These are phyloP conservation scores for Lanius ludovicianus DNA, from an alignment of 2,113 vertebrate species.

Conservation along the genomic window DNA sequence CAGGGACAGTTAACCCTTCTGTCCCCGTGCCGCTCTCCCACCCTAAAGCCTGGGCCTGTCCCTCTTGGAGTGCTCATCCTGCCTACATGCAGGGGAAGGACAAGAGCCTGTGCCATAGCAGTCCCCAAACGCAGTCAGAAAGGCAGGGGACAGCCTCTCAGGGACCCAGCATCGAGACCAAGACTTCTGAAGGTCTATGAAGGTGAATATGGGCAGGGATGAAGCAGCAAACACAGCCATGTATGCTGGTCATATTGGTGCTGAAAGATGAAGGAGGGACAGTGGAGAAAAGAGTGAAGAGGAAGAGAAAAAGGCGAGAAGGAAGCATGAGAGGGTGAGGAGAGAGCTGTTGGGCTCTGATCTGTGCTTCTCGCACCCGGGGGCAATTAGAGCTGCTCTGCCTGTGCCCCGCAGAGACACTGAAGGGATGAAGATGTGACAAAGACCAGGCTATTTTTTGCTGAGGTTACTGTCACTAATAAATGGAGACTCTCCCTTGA, in stretches of 20 bases:
- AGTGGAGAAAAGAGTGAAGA: background rate
- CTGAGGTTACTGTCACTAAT: conserved; percentile 36
- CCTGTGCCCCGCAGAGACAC: background rate
- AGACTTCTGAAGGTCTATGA: background rate
- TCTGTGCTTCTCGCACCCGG: background rate
- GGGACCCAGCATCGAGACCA: accelerated
- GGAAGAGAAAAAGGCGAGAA: background rate
- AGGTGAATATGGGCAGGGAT: background rate
- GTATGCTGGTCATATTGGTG: accelerated
- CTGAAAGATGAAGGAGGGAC: background rate
- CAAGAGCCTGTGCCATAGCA: accelerated
- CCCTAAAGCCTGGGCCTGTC: background rate
- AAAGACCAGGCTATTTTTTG: conserved; percentile 31
- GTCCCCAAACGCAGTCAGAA: background rate
- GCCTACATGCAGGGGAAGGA: accelerated
- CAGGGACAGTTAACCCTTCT: background rate
- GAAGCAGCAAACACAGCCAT: background rate
- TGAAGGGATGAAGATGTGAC: conserved; percentile 9
- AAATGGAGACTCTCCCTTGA: conserved; percentile 16
- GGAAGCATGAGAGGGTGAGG: background rate
- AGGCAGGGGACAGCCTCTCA: background rate
- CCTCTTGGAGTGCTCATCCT: background rate
- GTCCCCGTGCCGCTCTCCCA: background rate
- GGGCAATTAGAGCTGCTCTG: conserved; percentile 14
- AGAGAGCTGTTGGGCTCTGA: background rate